Conservation (phyloP, 1,140 invertebrate species). For the Aphelinus atriplicis region DNA sequence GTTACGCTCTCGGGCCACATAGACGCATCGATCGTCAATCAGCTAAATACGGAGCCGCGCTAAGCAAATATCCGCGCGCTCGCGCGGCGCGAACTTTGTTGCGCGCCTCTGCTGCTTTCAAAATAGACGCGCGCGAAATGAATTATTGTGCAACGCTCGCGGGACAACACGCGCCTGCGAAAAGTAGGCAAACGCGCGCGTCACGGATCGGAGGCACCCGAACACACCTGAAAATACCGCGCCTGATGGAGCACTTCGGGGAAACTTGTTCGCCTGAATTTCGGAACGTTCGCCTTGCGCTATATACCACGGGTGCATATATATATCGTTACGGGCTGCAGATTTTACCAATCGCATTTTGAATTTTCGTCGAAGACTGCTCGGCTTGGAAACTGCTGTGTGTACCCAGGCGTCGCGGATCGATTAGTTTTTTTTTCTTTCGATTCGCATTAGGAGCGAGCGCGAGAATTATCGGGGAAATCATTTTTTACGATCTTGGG, state of each 20-base stretch:
- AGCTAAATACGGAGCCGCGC: not conserved
- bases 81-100: not conserved
- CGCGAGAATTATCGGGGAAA: too few relatives aligned
- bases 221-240: not conserved
- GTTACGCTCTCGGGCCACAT: not conserved
- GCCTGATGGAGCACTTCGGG: conserved; percentile 18
- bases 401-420: too few relatives aligned
- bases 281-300: not conserved
- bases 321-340: too few relatives aligned
- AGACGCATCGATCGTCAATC: conserved; percentile 5
- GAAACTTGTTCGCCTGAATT: not conserved
- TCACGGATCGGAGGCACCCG: too few relatives aligned
- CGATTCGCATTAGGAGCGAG: too few relatives aligned
- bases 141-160: conserved; percentile 6
- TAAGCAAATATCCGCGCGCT: too few relatives aligned
- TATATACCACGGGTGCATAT: not conserved
- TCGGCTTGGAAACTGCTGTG: too few relatives aligned
- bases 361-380: too few relatives aligned
- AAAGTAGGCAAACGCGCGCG: conserved; percentile 8
- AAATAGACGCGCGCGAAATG: conserved; percentile 15
- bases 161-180: not conserved
- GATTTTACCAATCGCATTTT: too few relatives aligned
- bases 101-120: not conserved
- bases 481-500: too few relatives aligned
- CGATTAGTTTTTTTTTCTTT: too few relatives aligned